These are phyloP conservation scores for Pygmarrhopalites habei DNA, from an alignment of 1,140 invertebrate genomes.

Conservation along the genomic window DNA sequence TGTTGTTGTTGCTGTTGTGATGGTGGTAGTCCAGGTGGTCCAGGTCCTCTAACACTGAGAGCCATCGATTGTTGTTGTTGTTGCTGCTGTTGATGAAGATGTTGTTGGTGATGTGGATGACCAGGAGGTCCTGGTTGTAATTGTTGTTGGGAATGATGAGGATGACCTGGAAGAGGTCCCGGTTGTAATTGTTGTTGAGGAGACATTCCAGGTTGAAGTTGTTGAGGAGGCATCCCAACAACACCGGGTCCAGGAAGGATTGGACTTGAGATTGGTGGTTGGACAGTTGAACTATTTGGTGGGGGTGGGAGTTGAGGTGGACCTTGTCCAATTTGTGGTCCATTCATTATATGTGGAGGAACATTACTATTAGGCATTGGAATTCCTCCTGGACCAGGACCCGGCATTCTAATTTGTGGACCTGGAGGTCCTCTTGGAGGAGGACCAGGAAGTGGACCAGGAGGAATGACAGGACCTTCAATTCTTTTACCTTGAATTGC, in stretches of 20 bases:
- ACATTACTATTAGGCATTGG: neutral
- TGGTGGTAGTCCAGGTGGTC: conserved; percentile 10
- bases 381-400: neutral
- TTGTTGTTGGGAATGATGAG: conserved; percentile 24
- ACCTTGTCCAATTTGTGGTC: neutral
- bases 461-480: conserved; percentile 14
- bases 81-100: no score
- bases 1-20: conserved; percentile 16
- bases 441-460: conserved; percentile 4
- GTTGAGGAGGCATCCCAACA: conserved; percentile 25
- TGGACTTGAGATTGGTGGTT: neutral
- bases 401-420: conserved; percentile 5
- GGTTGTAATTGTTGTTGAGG: conserved; percentile 41
- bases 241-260: neutral
- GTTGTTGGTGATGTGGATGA: no score
- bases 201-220: conserved; percentile 42
- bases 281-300: no score
- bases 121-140: no score
- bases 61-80: no score
- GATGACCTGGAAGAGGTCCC: conserved; percentile 41
- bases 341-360: neutral
- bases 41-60: no score
- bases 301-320: neutral
- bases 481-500: conserved; percentile 46
- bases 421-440: conserved; percentile 17